Base-by-base conservation (phyloP, 64 coral and sea anemone species). In the Pocillopora verrucosa region DNA sequence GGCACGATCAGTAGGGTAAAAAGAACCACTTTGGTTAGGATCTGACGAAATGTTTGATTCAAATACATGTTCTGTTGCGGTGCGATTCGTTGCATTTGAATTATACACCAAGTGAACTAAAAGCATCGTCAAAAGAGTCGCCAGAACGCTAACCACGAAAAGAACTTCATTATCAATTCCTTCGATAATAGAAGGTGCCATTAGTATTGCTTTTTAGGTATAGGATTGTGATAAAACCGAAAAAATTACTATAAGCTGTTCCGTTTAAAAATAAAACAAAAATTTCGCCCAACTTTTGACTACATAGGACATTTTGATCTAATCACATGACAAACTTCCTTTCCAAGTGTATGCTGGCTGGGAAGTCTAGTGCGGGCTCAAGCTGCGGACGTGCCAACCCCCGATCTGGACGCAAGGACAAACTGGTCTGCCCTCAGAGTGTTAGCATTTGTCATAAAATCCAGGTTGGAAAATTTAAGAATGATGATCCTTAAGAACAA, bases 161-260 rank as follows among this genome's bases (percentile, higher is more conserved):
- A 97, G 38, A 24, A 94, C 91, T 62, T 97, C 95, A 24, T 97
- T 81, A 59, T 93, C 92, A 15, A 97, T 92, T 78, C 95, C 95
- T 93, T 97, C 95, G 34, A 97, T 37, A 36, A 96, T 65, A 24
- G 82, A 36, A 34, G 56, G 11, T 41, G 67, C 83, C 93, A 94
- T 94, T 77, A 34, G 7, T 17, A 59, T 19, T 15, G 65, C 69
- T 59, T 4, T 59, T 69, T 62, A 15, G n/a, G 0, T 38, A 11
- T 5, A n/a, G 61, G 0, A 35, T 13, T 16, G 9, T 60, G 22
- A 17, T n/a, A 9, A 65, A 37, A 56, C 36, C 26, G 3, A 70
- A 84, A 89, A 41, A 16, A 59, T 45, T 35, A 88, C 13, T 36
- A 38, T 4, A 37, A 56, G 10, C 34, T 19, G 19, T 51, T 45